A percentile compares a stretch with the other conserved stretches of the same genome.
Conservation (phyloP, 1,140 invertebrate species). For the Bilobella aurantiaca region DNA sequence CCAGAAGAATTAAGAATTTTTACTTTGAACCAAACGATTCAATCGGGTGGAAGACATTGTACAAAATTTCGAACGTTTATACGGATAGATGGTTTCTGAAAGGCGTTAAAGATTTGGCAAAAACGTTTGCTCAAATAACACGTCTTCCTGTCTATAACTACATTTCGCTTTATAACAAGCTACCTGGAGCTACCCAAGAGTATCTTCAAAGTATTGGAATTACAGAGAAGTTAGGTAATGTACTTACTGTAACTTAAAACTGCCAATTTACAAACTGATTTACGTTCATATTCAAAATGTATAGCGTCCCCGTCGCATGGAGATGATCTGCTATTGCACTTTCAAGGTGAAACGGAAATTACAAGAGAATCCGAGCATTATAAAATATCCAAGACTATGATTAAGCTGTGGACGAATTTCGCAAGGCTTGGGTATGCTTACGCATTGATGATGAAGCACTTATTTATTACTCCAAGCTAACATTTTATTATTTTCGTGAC, state of each 20-base stretch:
- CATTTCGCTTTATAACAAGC: no score
- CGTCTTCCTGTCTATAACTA: no score
- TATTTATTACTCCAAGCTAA: no score
- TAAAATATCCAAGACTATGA: background rate
- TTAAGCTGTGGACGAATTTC: background rate
- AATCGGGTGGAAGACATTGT: slow-evolving; percentile 1
- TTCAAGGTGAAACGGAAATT: background rate
- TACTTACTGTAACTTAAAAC: no score
- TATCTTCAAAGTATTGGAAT: no score
- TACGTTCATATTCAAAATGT: no score
- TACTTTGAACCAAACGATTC: slow-evolving; percentile 7
- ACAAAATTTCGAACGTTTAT: slow-evolving; percentile 7
- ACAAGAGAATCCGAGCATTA: background rate
- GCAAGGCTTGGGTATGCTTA: background rate
- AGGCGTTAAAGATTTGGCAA: background rate
- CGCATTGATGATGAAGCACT: no score
- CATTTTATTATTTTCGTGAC: no score
- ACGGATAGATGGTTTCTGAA: slow-evolving; percentile 10
- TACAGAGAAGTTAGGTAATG: no score
- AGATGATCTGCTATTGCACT: background rate
- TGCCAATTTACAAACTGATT: no score
- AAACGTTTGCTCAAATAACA: no score
- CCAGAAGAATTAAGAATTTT: slow-evolving; percentile 8
- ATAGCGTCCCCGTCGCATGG: background rate
- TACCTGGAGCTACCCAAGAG: no score